Conservation (phyloP, 2,888 invertebrate genomes). For the Acrobeloides nanus region DNA sequence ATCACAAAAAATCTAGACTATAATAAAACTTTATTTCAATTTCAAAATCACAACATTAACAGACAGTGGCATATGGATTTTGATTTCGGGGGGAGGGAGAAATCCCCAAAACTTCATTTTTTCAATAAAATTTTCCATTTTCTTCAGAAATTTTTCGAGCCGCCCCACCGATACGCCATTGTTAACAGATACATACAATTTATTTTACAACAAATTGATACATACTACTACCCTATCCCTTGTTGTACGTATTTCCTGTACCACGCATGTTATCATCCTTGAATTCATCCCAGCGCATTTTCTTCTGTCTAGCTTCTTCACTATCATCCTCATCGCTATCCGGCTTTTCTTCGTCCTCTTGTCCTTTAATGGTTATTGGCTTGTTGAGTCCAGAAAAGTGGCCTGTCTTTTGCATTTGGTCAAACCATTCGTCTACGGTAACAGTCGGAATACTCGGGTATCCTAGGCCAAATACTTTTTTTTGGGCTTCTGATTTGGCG, state of each 20-base stretch:
- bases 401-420: slow-evolving; percentile 72
- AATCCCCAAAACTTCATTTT: too few relatives aligned
- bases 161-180: too few relatives aligned
- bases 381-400: slow-evolving; percentile 16
- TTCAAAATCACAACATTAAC: too few relatives aligned
- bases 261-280: slow-evolving; percentile 48
- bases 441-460: slow-evolving; percentile 86
- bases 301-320: slow-evolving; percentile 26
- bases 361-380: slow-evolving; percentile 6
- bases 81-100: too few relatives aligned
- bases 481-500: slow-evolving; percentile 77
- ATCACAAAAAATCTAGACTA: too few relatives aligned
- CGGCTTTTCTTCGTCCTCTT: slow-evolving; percentile 8
- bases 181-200: too few relatives aligned
- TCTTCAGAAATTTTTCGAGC: too few relatives aligned
- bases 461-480: slow-evolving; percentile 82
- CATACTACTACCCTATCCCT: too few relatives aligned
- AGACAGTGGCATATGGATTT: too few relatives aligned
- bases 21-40: too few relatives aligned
- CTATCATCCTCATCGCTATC: slow-evolving; percentile 18
- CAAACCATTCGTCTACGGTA: slow-evolving; percentile 91
- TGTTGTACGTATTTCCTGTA: slow-evolving; percentile 50
- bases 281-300: slow-evolving; percentile 43
- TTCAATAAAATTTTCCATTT: too few relatives aligned
- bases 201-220: too few relatives aligned